Base-by-base conservation (phyloP, 2,888 invertebrate species). In the Mystacides longicornis region DNA sequence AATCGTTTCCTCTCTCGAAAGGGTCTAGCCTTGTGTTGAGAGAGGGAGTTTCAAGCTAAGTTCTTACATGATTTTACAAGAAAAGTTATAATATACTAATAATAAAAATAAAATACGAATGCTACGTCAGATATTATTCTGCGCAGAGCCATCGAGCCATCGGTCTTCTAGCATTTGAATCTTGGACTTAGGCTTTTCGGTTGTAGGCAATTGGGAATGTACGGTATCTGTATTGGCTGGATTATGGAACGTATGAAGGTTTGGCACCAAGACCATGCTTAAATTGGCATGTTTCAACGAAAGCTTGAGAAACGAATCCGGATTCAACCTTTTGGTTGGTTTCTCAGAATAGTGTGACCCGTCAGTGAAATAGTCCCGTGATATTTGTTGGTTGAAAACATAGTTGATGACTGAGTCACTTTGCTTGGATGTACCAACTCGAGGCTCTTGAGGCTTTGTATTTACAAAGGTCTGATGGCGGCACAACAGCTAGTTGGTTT, bases 161-260 rank as follows among this genome's bases (percentile, higher is more conserved):
- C 43, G 43, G 16, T 43, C 43, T 43, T 43, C 43, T 16, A 43
- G 16, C 16, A 43, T 43, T 43, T 43, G 43, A 14, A 43, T 43
- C 43, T 43, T 43, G 16, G 43, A 16, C 16, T 43, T 43, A n/a
- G n/a, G n/a, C n/a, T n/a, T n/a, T n/a, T n/a, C n/a, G n/a, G n/a
- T n/a, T n/a, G n/a, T n/a, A n/a, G n/a, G n/a, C n/a, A n/a, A n/a
- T 43, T 43, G 43, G 16, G 43, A 16, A 43, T 16, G 43, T 43
- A 43, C 43, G 43, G 43, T 43, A 43, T 43, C 43, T 43, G 43
- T 43, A 43, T 43, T 43, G 16, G 43, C 43, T 43, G 43, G 43
- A 43, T 7, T 43, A 14, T 43, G 43, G 7, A 43, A 43, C 16
- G 16, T 43, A 43, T 43, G 43, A 16, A 43, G 43, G 16, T 43